Evolutionary conservation across 1,140 invertebrate genomes (phyloP).

Genomic region (fruit fly (Drosophila melanogaster)): Release_6_plus_ISO1_MT NT_033779.5:15877001-15877500

Average conservation of each 20-base stretch:
- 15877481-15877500: slow-evolving; percentile 83
- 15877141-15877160: slow-evolving; percentile 8
- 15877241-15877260: slow-evolving; percentile 30
- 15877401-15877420: slow-evolving; percentile 57
- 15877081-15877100: background rate
- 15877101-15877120: too few species aligned
- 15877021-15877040: slow-evolving; percentile 59
- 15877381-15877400: slow-evolving; percentile 39
- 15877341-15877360: slow-evolving; percentile 67
- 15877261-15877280: slow-evolving; percentile 30
- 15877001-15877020: slow-evolving; percentile 34
- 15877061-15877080: background rate
- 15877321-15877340: slow-evolving; percentile 81
- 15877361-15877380: slow-evolving; percentile 25
- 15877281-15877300: slow-evolving; percentile 12
- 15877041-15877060: slow-evolving; percentile 34
- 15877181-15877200: slow-evolving; percentile 33
- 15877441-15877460: slow-evolving; percentile 82
- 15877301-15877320: slow-evolving; percentile 77
- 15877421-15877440: slow-evolving; percentile 74
- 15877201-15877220: slow-evolving; percentile 28
- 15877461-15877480: slow-evolving; percentile 82
- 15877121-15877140: background rate
- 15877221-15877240: slow-evolving; percentile 48
- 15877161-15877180: background rate